Base-by-base conservation (phyloP, 2,797 vertebrate species). In the Bufotes viridis region DNA sequence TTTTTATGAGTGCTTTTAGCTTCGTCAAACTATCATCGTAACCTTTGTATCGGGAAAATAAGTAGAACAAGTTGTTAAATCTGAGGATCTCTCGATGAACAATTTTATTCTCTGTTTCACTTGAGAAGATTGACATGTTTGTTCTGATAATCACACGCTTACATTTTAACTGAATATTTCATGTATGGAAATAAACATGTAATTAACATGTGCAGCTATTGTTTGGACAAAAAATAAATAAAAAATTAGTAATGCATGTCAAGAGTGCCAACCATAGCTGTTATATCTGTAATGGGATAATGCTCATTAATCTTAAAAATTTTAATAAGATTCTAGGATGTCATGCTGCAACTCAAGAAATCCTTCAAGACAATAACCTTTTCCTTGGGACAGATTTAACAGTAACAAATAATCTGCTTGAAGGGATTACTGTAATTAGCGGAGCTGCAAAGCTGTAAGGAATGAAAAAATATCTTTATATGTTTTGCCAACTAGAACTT, bases 381-480 rank as follows among this genome's bases (percentile, higher is more conserved):
- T 11, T 57, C 78, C 78, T 34, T 80, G 78, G 57, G 78, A 60
- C 78, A 80, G 55, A 61, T 3, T 80, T 61, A 80, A 42, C 12
- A 80, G 12, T 20, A 80, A 80, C 20, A 15, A 1, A 13, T 9
- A 61, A 26, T 80, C 0, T 61, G 42, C 42, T 60, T 34, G 14
- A 80, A 80, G 11, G 26, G 55, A 80, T 80, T 80, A 34, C 29
- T 34, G 29, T 34, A 78, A 57, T 24, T 55, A 26, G 2, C 13
- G 14, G 34, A 53, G 22, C n/a, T 13, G 34, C 5, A 42, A 42
- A 42, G 4, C 34, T 42, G 42, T 76, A 17, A 79, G 34, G 1
- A 79, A 79, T 29, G 20, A 15, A 60, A 58, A 49, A 57, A 26
- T 0, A 5, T n/a, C 20, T 17, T 75, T 75, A n/a, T 22, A 74